Base-by-base conservation (phyloP, 2,888 invertebrate genomes). In the Eudemis profundana region DNA sequence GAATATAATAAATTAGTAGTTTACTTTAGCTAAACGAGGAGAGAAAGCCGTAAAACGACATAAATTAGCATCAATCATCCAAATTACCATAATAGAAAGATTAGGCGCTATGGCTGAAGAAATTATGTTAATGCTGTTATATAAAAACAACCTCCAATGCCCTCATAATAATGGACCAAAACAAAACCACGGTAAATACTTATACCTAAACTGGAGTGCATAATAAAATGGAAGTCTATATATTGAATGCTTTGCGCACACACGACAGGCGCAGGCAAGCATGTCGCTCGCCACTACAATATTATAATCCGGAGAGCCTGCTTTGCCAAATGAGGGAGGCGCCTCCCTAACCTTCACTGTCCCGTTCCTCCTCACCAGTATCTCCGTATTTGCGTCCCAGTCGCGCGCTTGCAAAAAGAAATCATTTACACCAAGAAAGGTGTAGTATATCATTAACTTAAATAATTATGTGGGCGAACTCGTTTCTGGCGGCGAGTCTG, bases 361-460 rank as follows among this genome's bases (percentile, higher is more conserved):
- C 74, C 69, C 71, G 61, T 42, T 80, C 83, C 59, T 74, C 47
- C 72, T 73, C 70, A 8, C 74, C 49, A 75, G 3, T 46, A 1
- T 14, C 1, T 23, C n/a, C 27, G 57, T 69, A 61, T 2, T 8
- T 2, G 33, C 69, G 17, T 83, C 84, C 66, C 76, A 1, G 70
- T 84, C 81, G 12, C 75, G 69, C 83, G 64, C 71, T 51, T 70
- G 74, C 73, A 78, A 83, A 88, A 87, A 85, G 76, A 88, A 90
- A 84, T 85, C 81, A 87, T 86, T 90, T 86, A 85, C 76, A 76
- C 73, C 79, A 79, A 79, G 82, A 83, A 85, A 88, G 84, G 85
- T 87, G 88, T 86, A 84, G 83, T 86, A 88, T 86, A 89, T 90
- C 89, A 91, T 91, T 90, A 90, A 86, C 85, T 90, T 86, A 89